A percentile compares a stretch with the other conserved stretches of the same genome.
These are phyloP conservation scores for Cheiracanthium punctorium DNA, from an alignment of 2,888 invertebrate species.

Conservation along the genomic window DNA sequence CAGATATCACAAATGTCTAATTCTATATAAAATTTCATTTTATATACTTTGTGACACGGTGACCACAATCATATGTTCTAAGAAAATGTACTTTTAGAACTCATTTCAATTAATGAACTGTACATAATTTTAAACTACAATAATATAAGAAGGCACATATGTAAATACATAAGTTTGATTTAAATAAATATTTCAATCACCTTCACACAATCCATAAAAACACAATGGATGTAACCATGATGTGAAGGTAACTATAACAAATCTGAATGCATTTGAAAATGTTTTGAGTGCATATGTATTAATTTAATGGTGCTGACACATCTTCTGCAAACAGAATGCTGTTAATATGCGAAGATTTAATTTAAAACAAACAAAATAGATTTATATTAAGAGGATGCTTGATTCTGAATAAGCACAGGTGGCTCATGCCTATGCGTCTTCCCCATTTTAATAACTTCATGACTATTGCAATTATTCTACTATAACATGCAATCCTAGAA, in stretches of 20 bases:
- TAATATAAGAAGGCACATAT: slow-evolving; percentile 13
- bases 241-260: not conserved
- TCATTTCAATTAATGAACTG: not conserved
- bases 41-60: not conserved
- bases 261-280: too few relatives aligned
- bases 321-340: too few relatives aligned
- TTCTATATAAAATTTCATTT: not conserved
- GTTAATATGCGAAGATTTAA: too few relatives aligned
- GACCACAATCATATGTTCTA: not conserved
- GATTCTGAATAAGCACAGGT: too few relatives aligned
- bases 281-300: too few relatives aligned
- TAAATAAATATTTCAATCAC: not conserved
- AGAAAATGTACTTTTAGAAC: not conserved
- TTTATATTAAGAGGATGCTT: too few relatives aligned
- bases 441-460: too few relatives aligned
- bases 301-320: too few relatives aligned
- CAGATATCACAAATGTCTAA: not conserved
- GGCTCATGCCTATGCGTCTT: too few relatives aligned
- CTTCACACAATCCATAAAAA: not conserved
- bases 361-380: too few relatives aligned
- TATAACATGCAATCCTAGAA: too few relatives aligned
- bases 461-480: too few relatives aligned
- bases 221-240: not conserved
- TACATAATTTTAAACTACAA: not conserved
- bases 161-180: slow-evolving; percentile 6